Evolutionary conservation across 2,888 invertebrate species (phyloP), one percentile per base, ranked within the genome.

Genomic region (Tethea ocularis): DNA sequence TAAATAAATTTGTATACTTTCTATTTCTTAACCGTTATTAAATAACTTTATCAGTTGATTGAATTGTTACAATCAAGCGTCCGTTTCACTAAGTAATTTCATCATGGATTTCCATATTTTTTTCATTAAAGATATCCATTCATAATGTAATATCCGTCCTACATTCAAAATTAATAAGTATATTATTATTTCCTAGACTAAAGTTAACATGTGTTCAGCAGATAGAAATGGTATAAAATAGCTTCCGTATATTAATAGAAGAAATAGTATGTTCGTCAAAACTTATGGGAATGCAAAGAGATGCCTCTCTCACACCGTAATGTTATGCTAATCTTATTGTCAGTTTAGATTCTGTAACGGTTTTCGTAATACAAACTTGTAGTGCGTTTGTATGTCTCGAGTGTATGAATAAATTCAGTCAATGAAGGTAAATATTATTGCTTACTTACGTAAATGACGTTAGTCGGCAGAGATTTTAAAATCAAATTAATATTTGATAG

Each of bases 291-390:
- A 80, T 75, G 46, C 67, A 60, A 71, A 68, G 65, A 60, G 67
- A 62, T 56, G 59, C 52, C 66, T 63, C 71, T 83, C 81, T 82
- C 85, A 81, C 81, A 82, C 71, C 69, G 66, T 74, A 75, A 63
- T 67, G 68, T 69, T 75, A 82, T 81, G 81, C 72, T 80, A 82
- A 81, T 79, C 57, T 61, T 61, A 77, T 69, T 74, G 76, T 77
- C 78, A 75, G 75, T 77, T 77, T 71, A 66, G 68, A 72, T 74
- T 75, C 71, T 67, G 67, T 71, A 75, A 74, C 65, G 62, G 67
- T 73, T 74, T 72, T 66, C 64, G 69, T 70, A 66, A 68, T 64
- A 58, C 53, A 62, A 46, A 46, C 46, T 46, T 20, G 52, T 29
- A 29, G 23, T 26, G 20, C 26, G 52, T 24, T 15, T 26, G 26